These are phyloP conservation scores for Drosophila bocki DNA, from an alignment of 1,140 invertebrate species.

Conservation along the genomic window DNA sequence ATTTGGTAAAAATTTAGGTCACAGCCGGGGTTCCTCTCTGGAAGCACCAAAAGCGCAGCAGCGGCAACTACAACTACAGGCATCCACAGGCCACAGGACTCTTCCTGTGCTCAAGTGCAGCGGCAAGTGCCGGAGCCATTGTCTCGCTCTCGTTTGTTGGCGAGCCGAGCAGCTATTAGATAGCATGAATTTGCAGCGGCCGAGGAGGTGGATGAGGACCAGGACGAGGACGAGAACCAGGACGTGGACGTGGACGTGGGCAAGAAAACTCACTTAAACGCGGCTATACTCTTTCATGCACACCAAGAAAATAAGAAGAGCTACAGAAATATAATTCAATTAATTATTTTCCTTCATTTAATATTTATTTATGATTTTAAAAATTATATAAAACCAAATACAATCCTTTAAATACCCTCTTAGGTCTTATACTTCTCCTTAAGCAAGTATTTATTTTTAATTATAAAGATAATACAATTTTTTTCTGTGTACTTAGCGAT, in stretches of 20 bases:
- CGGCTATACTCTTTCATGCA: conserved; percentile 1
- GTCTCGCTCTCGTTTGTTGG: conserved; percentile 59
- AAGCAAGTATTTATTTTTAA: not conserved
- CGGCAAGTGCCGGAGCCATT: conserved; percentile 74
- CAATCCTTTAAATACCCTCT: not conserved
- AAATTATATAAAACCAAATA: not conserved
- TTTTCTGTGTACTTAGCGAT: conserved; percentile 2
- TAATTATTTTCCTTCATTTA: not conserved
- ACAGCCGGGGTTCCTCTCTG: conserved; percentile 66
- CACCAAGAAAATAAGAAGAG: not conserved
- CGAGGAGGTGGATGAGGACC: conserved; percentile 9
- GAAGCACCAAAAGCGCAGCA: conserved; percentile 73
- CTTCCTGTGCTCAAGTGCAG: conserved; percentile 71
- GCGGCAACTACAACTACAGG: conserved; percentile 40
- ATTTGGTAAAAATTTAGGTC: conserved; percentile 85
- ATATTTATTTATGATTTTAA: not conserved
- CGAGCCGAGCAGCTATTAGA: conserved; percentile 50
- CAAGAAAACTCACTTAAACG: conserved; percentile 39
- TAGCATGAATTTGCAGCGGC: conserved; percentile 53
- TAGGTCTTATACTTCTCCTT: not conserved
- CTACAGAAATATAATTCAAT: no score
- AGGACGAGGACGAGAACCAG: not conserved
- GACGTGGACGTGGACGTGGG: conserved; percentile 20
- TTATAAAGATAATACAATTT: not conserved
- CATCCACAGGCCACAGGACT: conserved; percentile 67